phyloP scores from a whole-genome alignment of 2,113 vertebrate species.

The Spea bombifrons region DNA sequence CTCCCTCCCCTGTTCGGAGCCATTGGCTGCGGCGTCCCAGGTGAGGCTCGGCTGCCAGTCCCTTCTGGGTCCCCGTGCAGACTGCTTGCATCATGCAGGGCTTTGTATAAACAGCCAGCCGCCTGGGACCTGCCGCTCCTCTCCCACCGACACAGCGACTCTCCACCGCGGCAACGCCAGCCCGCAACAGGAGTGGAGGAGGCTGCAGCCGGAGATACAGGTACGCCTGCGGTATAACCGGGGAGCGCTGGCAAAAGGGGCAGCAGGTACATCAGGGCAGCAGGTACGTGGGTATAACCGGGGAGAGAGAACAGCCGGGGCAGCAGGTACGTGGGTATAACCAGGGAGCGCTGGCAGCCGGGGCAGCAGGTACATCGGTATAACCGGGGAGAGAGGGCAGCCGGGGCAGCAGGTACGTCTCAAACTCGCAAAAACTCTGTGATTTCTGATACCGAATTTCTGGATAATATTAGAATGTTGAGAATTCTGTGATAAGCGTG shows the following conservation, averaged over 20 bases:
- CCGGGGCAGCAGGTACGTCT: no score
- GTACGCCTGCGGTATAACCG: not conserved
- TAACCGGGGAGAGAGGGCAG: not conserved
- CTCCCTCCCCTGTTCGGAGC: no score
- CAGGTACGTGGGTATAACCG: slow-evolving; percentile 37
- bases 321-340: slow-evolving; percentile 21
- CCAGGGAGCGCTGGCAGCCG: not conserved
- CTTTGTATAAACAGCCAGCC: slow-evolving; percentile 70
- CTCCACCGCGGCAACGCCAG: slow-evolving; percentile 63
- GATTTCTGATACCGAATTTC: no score
- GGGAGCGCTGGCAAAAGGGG: no score
- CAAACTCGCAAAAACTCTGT: no score
- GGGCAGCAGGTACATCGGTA: not conserved
- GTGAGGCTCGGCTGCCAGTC: not conserved
- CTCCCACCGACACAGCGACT: slow-evolving; percentile 44
- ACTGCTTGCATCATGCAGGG: slow-evolving; percentile 72
- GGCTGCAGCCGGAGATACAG: slow-evolving; percentile 42
- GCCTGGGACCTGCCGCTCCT: slow-evolving; percentile 60
- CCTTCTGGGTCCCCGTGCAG: slow-evolving; percentile 66
- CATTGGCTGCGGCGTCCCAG: not conserved
- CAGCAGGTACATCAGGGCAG: slow-evolving; percentile 34
- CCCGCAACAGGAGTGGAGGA: slow-evolving; percentile 49
- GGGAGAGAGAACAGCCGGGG: not conserved
- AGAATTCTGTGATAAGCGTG: no score
- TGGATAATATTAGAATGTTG: no score